These are phyloP conservation scores for Diaperis boleti DNA, from an alignment of 2,888 invertebrate genomes.

Conservation along the genomic window DNA sequence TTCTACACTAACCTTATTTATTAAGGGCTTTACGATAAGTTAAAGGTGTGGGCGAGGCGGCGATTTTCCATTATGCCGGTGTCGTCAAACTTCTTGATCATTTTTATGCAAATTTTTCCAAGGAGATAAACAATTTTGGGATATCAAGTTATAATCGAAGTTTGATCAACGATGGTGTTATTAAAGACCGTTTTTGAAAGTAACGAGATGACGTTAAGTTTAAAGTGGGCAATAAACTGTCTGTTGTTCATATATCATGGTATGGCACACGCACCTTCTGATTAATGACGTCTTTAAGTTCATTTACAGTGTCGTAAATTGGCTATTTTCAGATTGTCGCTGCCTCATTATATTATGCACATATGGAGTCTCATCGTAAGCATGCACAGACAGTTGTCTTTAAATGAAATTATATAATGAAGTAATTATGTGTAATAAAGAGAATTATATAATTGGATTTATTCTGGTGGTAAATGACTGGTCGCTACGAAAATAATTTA, in stretches of 20 bases:
- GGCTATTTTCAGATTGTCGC: conserved; percentile 14
- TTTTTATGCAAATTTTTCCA: conserved; percentile 21
- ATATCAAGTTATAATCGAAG: conserved; percentile 9
- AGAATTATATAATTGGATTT: too few species aligned
- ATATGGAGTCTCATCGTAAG: conserved; percentile 1
- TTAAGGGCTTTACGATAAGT: conserved; percentile 23
- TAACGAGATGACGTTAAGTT: conserved; percentile 18
- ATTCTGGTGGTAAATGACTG: too few species aligned
- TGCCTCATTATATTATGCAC: conserved; percentile 13
- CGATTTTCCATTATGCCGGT: conserved; percentile 7
- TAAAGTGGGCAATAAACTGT: conserved; percentile 28
- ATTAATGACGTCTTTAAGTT: conserved; percentile 24
- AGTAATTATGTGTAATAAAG: too few species aligned
- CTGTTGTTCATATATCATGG: conserved; percentile 25
- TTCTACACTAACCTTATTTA: conserved; percentile 26
- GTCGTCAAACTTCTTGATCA: conserved; percentile 19
- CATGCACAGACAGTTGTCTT: not conserved
- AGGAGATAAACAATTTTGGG: conserved; percentile 12
- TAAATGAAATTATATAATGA: too few species aligned
- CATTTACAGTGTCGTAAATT: conserved; percentile 22
- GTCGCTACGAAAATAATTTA: too few species aligned
- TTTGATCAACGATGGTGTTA: conserved; percentile 10
- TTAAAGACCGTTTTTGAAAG: conserved; percentile 7
- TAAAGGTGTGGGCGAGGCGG: conserved; percentile 1
- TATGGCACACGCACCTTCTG: conserved; percentile 22